Conservation (phyloP, 1,140 invertebrate species). For the Drosophila pandora region DNA sequence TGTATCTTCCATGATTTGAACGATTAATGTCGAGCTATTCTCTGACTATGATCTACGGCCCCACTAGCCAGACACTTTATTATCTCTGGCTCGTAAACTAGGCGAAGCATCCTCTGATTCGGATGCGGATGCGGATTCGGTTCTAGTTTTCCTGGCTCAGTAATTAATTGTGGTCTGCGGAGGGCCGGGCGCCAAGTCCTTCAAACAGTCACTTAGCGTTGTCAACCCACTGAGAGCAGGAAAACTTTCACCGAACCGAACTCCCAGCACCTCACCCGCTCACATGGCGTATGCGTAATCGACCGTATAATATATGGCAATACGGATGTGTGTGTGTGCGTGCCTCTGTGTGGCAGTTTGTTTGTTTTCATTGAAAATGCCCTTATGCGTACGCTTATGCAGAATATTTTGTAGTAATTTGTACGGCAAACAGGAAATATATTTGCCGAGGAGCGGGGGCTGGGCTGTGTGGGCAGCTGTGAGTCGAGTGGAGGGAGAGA, state of each 20-base stretch:
- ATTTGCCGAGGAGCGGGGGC: constrained; percentile 40
- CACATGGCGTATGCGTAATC: constrained; percentile 68
- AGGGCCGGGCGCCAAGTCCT: constrained; percentile 57
- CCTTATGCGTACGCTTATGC: constrained; percentile 68
- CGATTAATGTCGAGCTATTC: constrained; percentile 55
- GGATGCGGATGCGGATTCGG: neutral
- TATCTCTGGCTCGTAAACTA: constrained; percentile 53
- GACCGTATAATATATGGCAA: constrained; percentile 47
- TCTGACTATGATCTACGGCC: constrained; percentile 52
- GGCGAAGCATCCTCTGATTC: constrained; percentile 47
- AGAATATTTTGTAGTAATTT: constrained; percentile 81
- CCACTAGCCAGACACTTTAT: constrained; percentile 40
- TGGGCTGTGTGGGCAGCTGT: constrained; percentile 29
- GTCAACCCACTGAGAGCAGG: constrained; percentile 36
- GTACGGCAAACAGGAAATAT: constrained; percentile 63
- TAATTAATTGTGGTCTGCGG: constrained; percentile 53
- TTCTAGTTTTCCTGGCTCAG: constrained; percentile 16
- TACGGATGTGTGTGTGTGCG: constrained; percentile 2
- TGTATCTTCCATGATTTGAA: constrained; percentile 49
- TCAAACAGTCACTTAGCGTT: constrained; percentile 73
- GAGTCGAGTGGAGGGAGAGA: constrained; percentile 24
- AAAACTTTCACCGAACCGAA: constrained; percentile 59
- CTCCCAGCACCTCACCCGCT: neutral
- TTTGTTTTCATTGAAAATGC: constrained; percentile 76
- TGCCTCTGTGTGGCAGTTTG: constrained; percentile 31